A percentile compares a stretch with the other conserved stretches of the same genome.
Conservation (phyloP, 2,113 vertebrate species). For the Pica pica region DNA sequence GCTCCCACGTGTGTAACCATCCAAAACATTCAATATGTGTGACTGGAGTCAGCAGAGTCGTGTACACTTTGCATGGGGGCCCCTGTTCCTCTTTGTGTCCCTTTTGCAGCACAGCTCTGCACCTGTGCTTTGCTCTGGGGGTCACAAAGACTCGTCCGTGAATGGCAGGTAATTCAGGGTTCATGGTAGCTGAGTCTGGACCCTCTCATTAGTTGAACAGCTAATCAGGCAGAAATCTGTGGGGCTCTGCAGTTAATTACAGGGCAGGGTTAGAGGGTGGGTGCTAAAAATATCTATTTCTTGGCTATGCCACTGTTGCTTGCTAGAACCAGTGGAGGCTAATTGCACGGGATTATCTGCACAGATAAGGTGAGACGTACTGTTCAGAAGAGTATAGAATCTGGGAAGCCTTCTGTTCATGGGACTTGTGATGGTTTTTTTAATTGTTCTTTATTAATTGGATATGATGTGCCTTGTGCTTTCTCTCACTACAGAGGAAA, state of each 20-base stretch:
- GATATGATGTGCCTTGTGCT: not conserved
- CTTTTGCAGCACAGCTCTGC: not conserved
- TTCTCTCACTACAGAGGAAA: not conserved
- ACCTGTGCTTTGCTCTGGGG: not conserved
- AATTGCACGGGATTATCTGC: not conserved
- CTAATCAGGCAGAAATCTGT: slow-evolving; percentile 27
- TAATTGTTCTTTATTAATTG: not conserved
- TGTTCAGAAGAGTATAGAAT: not conserved
- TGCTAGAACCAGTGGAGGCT: not conserved
- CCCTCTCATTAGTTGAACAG: slow-evolving; percentile 4
- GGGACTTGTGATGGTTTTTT: not conserved
- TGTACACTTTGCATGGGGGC: not conserved
- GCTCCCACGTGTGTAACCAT: slow-evolving; percentile 35
- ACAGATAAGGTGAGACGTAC: not conserved
- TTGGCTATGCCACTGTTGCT: not conserved
- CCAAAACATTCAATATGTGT: slow-evolving; percentile 22
- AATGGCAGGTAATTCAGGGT: slow-evolving; percentile 10
- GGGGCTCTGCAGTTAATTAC: slow-evolving; percentile 19
- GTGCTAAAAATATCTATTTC: not conserved
- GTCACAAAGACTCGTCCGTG: not conserved
- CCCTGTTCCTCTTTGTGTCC: slow-evolving; percentile 8
- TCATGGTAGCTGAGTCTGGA: not conserved
- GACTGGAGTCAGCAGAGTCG: not conserved
- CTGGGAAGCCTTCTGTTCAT: not conserved
- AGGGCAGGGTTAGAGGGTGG: slow-evolving; percentile 2